phyloP scores from a whole-genome alignment of 2,113 vertebrate species.

The Mormyrus lacerda region DNA sequence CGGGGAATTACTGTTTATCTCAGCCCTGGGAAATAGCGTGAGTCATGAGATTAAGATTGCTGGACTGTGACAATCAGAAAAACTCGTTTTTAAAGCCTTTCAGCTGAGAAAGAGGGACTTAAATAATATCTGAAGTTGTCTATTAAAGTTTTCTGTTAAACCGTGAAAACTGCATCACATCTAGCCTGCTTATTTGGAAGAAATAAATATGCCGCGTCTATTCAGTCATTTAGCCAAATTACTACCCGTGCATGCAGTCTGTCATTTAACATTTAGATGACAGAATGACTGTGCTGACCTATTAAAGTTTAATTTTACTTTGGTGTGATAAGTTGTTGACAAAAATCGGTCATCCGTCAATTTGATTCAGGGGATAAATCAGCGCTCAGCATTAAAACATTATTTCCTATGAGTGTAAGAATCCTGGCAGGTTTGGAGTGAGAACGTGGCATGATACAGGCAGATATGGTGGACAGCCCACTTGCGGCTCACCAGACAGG shows the following conservation, averaged over 20 bases:
- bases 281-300: background rate
- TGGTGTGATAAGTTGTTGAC: background rate
- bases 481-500: too few species aligned
- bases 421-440: too few species aligned
- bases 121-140: background rate
- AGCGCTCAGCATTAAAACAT: background rate
- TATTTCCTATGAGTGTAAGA: background rate
- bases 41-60: background rate
- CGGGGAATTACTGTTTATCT: background rate
- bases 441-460: too few species aligned
- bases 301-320: background rate
- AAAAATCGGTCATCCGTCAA: background rate
- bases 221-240: background rate
- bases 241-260: background rate
- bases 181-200: background rate
- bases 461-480: too few species aligned
- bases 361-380: constrained; percentile 3
- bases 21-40: background rate
- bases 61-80: background rate
- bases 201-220: background rate
- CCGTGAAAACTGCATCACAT: background rate
- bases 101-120: background rate
- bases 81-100: background rate
- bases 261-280: constrained; percentile 3
- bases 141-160: background rate